Evolutionary conservation across 2,113 vertebrate species (phyloP), one percentile per base, ranked within the genome.

Genomic region (Chrysemys picta): DNA sequence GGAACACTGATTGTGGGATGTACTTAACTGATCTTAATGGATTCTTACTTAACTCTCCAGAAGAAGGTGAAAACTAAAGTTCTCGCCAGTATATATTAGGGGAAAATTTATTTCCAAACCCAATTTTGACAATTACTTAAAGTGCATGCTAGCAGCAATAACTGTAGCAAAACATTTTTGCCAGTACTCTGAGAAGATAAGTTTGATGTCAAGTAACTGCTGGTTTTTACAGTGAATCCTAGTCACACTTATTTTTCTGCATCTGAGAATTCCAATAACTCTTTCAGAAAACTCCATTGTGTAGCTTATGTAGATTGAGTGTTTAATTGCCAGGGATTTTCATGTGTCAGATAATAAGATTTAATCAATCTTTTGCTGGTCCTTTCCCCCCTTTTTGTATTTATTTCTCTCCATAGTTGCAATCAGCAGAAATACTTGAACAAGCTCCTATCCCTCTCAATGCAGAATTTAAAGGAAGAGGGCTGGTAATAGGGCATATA

Each of bases 371-470:
- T 80, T 22, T 87, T 84, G 31, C 82, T 83, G 72, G 35, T 83
- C 85, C 82, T 72, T 65, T 72, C 6, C 5, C 80, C 81, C 47
- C 10, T 21, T 72, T 38, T n/a, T 72, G 38, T 24, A 25, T 42
- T 75, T 42, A 22, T 5, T 4, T 42, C 22, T 82, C 72, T n/a
- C 78, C 24, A 1, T 10, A 49, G 38, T 35, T 78, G 6, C 52
- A 90, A 78, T 10, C 4, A 24, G 19, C 85, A 49, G 22, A 16
- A 65, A 25, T 91, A 54, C 9, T 76, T 52, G 45, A 21, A 57
- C 21, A 50, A 29, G 49, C 24, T 82, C 2, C 45, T 27, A 4
- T 10, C 21, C 80, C 3, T 75, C 62, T 2, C 53, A 0, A 0
- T 31, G 53, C 35, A 84, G 82, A 62, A 52, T 75, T 35, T 83